These are phyloP conservation scores for Xenopus tropicalis DNA, from an alignment of 2,113 vertebrate species.

Conservation along the genomic window UCB_Xtro_10.0 CM004448.2:67458501-67459000, in stretches of 20 bases:
- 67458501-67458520: conserved; percentile 65
- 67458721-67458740: conserved; percentile 55
- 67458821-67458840: conserved; percentile 47
- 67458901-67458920: background rate
- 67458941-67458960: accelerated
- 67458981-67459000: background rate
- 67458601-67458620: conserved; percentile 78
- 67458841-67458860: conserved; percentile 50
- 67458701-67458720: conserved; percentile 64
- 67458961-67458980: background rate
- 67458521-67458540: conserved; percentile 61
- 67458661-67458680: conserved; percentile 50
- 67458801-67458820: conserved; percentile 42
- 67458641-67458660: conserved; percentile 67
- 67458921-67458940: conserved; percentile 36
- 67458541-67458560: conserved; percentile 66
- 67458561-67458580: conserved; percentile 68
- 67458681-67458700: conserved; percentile 53
- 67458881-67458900: conserved; percentile 39
- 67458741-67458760: conserved; percentile 65
- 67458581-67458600: conserved; percentile 64
- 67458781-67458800: conserved; percentile 55
- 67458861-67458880: conserved; percentile 55
- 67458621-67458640: conserved; percentile 72
- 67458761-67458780: conserved; percentile 57